phyloP scores from a whole-genome alignment of 2,888 invertebrate species.

The Leptinotarsa peninsularis region DNA sequence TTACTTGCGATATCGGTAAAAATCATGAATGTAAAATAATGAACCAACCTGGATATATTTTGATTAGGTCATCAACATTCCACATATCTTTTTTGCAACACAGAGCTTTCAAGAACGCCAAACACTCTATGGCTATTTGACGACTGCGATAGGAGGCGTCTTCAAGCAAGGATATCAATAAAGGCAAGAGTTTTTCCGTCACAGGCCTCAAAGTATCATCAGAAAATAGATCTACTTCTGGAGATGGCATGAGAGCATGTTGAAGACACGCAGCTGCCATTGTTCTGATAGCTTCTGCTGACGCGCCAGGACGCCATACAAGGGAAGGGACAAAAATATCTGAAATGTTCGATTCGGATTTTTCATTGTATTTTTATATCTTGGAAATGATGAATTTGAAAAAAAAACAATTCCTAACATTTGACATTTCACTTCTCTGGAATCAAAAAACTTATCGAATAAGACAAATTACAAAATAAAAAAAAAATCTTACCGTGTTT shows the following conservation, averaged over 20 bases:
- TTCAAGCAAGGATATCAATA: conserved; percentile 72
- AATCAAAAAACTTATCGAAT: too few relatives aligned
- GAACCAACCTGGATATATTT: conserved; percentile 71
- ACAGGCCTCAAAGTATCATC: conserved; percentile 36
- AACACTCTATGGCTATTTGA: conserved; percentile 72
- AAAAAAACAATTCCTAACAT: too few relatives aligned
- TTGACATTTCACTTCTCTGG: too few relatives aligned
- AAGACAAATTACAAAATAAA: too few relatives aligned
- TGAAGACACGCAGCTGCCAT: conserved; percentile 81
- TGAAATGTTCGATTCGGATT: conserved; percentile 51
- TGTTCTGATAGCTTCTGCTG: conserved; percentile 81
- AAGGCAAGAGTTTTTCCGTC: conserved; percentile 68
- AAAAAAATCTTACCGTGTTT: too few relatives aligned
- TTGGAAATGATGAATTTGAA: too few relatives aligned
- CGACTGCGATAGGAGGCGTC: conserved; percentile 75
- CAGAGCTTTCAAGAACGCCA: conserved; percentile 66
- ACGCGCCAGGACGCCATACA: conserved; percentile 83
- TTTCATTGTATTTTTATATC: not conserved
- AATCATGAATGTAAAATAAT: conserved; percentile 38
- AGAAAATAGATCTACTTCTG: conserved; percentile 54
- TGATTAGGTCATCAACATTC: conserved; percentile 71
- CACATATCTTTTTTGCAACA: conserved; percentile 61
- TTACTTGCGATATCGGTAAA: not conserved
- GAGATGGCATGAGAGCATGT: conserved; percentile 70
- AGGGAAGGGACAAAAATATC: conserved; percentile 79